These are phyloP conservation scores for Smutsia temminckii DNA, from an alignment of 2,797 vertebrate species.

Conservation along the genomic window DNA sequence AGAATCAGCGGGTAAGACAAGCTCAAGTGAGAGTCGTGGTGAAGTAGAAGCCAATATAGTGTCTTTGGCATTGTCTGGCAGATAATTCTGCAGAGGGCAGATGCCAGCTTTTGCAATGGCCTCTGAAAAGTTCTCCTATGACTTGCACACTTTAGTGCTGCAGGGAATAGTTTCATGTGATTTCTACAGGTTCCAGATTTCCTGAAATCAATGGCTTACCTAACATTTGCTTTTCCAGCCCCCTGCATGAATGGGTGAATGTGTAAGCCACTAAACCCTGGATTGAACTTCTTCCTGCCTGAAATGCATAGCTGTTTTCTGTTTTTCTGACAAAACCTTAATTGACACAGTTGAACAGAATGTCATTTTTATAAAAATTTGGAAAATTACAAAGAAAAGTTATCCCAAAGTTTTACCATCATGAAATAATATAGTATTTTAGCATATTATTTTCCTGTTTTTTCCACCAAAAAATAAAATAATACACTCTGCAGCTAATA, in stretches of 20 bases:
- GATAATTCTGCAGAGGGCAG: not conserved
- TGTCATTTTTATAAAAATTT: not conserved
- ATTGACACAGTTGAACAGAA: not conserved
- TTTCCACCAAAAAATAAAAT: not conserved
- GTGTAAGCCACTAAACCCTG: not conserved
- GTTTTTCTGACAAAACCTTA: not conserved
- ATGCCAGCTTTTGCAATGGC: not conserved
- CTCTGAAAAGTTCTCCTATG: not conserved
- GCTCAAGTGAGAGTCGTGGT: not conserved
- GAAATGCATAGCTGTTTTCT: not conserved
- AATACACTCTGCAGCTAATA: not conserved
- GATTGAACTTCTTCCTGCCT: not conserved
- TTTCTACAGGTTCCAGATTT: not conserved
- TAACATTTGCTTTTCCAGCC: not conserved
- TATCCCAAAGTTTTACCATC: not conserved
- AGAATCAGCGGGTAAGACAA: not conserved
- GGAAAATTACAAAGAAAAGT: not conserved
- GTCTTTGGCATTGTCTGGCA: not conserved
- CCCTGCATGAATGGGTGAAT: not conserved
- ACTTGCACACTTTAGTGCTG: not conserved
- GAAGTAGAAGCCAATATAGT: not conserved
- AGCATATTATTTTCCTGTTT: not conserved
- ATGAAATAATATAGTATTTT: not conserved
- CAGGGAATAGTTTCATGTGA: not conserved
- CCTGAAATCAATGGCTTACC: not conserved